Evolutionary conservation across 2,888 invertebrate species (phyloP), one percentile per base, ranked within the genome.

Genomic region (Rutpela maculata): DNA sequence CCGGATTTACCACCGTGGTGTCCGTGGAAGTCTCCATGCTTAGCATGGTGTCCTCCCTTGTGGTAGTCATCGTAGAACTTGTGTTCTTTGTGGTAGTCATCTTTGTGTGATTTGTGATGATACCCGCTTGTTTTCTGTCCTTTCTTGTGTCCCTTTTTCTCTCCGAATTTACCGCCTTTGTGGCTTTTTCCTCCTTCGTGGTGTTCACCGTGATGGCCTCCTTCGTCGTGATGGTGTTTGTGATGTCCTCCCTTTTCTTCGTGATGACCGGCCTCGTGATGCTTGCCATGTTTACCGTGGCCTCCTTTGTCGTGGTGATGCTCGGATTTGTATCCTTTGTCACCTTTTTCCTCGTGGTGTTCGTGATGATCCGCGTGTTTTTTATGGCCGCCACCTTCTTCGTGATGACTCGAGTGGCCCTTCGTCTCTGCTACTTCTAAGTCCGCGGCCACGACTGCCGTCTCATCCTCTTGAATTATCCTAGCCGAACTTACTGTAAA

Each of bases 61-160:
- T 96, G 95, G 89, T 94, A 94, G 88, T 96, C 96, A 86, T 96
- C 96, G 90, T 96, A 96, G 91, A 96, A 96, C 89, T 96, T 96
- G 89, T 96, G 96, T 86, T 96, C 95, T 88, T 96, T 96, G 85
- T 95, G 94, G 87, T 95, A 96, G 87, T 97, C 96, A 86, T 96
- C 96, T 88, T 97, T 97, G 89, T 96, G 95, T 56, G 95, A 94
- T 86, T 96, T 96, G 89, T 96, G 95, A 86, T 96, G 96, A 88
- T 93, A 96, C 10, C 96, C 96, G 77, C 95, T 93, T 17, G 95
- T 95, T 86, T 96, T 95, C 80, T 95, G 95, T 0, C 95, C 96
- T 86, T 96, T 96, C 85, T 96, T 96, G 89, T 96, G 96, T 0
- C 95, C 95, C 85, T 95, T 95, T 87, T 96, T 95, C 85, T 95